A percentile compares a stretch with the other conserved stretches of the same genome.
Evolutionary conservation across 2,113 vertebrate species (phyloP).

Genomic region (Myrmecobius fasciatus): DNA sequence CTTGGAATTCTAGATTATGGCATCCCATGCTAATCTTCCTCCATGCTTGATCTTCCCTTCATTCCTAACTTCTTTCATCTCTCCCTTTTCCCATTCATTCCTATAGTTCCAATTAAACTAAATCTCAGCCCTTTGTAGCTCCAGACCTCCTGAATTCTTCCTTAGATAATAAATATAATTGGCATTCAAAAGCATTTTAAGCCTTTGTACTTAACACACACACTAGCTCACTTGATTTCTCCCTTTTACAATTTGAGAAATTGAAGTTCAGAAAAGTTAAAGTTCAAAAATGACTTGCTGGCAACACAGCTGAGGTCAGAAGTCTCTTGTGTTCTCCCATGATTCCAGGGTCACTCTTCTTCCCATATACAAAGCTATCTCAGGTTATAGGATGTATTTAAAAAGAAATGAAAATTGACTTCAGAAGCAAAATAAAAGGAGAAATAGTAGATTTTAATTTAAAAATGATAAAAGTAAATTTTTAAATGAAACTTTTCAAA

Average conservation of each 20-base stretch:
- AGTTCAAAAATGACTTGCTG: neutral
- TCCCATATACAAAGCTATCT: neutral
- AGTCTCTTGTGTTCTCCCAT: neutral
- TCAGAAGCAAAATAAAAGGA: neutral
- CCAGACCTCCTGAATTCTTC: neutral
- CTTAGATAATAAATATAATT: neutral
- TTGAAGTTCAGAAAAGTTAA: neutral
- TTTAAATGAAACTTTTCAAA: neutral
- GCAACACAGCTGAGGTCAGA: neutral
- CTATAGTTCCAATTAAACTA: neutral
- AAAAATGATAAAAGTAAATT: neutral
- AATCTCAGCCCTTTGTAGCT: neutral
- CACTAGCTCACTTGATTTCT: neutral
- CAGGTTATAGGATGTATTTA: neutral
- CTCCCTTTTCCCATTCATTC: neutral
- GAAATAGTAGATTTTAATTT: neutral
- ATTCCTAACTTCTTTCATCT: neutral
- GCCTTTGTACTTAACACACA: neutral
- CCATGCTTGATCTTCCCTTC: neutral
- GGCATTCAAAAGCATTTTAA: neutral
- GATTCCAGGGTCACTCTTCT: neutral
- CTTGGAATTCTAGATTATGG: neutral
- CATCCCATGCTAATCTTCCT: neutral
- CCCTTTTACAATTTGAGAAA: neutral
- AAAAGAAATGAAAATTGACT: neutral